These are phyloP conservation scores for Elysia crispata DNA, from an alignment of 2,888 invertebrate species.

Conservation along the genomic window DNA sequence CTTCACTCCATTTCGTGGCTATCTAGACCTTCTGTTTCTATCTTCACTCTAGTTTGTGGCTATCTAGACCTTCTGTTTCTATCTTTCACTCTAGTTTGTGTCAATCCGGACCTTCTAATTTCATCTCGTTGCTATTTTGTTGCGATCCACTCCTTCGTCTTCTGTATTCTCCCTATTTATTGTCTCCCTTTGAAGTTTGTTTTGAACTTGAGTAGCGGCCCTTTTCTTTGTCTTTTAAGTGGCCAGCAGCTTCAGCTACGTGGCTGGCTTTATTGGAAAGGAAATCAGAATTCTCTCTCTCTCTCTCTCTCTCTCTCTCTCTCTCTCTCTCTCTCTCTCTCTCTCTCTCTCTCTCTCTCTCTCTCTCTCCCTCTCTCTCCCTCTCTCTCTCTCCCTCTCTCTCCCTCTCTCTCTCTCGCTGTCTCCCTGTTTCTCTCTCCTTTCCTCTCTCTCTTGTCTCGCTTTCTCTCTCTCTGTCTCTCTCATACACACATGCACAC, in stretches of 20 bases:
- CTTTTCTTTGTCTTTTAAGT: neutral
- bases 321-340: neutral
- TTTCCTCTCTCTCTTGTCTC: too few relatives aligned
- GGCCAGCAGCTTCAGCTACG: too few relatives aligned
- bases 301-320: neutral
- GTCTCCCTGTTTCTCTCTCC: neutral
- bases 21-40: too few relatives aligned
- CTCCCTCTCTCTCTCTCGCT: conserved; percentile 21
- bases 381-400: conserved; percentile 27
- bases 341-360: conserved; percentile 9
- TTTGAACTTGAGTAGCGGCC: conserved; percentile 21
- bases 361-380: conserved; percentile 37
- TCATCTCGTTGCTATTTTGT: too few relatives aligned
- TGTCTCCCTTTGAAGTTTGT: conserved; percentile 22
- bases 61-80: too few relatives aligned
- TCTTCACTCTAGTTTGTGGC: too few relatives aligned
- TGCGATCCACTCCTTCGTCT: too few relatives aligned
- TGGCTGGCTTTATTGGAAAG: too few relatives aligned
- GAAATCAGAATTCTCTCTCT: too few relatives aligned
- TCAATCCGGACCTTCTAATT: too few relatives aligned
- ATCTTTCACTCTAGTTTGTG: too few relatives aligned
- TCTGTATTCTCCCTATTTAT: neutral
- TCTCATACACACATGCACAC: neutral
- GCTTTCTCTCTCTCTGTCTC: conserved; percentile 1
- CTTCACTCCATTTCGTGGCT: too few relatives aligned